Evolutionary conservation across 2,113 vertebrate genomes (phyloP).

Genomic region (Pseudopodoces humilis): DNA sequence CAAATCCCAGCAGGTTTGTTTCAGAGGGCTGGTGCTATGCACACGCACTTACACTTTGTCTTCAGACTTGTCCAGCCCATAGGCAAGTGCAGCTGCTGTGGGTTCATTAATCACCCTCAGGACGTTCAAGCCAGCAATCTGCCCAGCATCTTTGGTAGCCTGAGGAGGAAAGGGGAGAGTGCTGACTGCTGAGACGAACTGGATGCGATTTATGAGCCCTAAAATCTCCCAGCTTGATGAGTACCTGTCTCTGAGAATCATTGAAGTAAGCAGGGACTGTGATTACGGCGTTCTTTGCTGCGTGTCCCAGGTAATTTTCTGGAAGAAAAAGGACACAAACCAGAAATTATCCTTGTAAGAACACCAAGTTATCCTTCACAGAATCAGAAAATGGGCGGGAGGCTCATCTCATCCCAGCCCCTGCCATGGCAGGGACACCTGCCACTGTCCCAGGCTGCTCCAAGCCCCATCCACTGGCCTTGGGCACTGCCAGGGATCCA

Average conservation of each 20-base stretch:
- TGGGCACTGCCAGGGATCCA: neutral
- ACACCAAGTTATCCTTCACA: neutral
- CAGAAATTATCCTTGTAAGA: neutral
- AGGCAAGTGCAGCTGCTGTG: slow-evolving; percentile 95
- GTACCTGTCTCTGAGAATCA: slow-evolving; percentile 97
- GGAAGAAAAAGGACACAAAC: neutral
- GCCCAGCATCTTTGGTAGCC: slow-evolving; percentile 98
- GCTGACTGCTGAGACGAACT: neutral
- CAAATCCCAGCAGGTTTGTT: neutral
- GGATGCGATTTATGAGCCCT: rapidly evolving
- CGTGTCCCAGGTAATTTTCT: slow-evolving; percentile 93
- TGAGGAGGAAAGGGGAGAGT: slow-evolving; percentile 28
- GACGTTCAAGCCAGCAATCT: slow-evolving; percentile 95
- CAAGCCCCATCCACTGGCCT: neutral
- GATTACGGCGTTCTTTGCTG: slow-evolving; percentile 94
- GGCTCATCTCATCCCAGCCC: rapidly evolving
- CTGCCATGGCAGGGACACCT: neutral
- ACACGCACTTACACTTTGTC: slow-evolving; percentile 88
- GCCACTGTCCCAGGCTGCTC: rapidly evolving
- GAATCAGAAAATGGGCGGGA: neutral
- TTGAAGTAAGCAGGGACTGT: slow-evolving; percentile 99
- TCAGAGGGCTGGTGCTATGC: neutral
- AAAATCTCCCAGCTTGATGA: neutral
- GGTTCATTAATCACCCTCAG: slow-evolving; percentile 97
- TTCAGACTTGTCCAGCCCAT: slow-evolving; percentile 97